These are phyloP conservation scores for Enteromius mattozi DNA, from an alignment of 2,797 vertebrate genomes.

Conservation along the genomic window DNA sequence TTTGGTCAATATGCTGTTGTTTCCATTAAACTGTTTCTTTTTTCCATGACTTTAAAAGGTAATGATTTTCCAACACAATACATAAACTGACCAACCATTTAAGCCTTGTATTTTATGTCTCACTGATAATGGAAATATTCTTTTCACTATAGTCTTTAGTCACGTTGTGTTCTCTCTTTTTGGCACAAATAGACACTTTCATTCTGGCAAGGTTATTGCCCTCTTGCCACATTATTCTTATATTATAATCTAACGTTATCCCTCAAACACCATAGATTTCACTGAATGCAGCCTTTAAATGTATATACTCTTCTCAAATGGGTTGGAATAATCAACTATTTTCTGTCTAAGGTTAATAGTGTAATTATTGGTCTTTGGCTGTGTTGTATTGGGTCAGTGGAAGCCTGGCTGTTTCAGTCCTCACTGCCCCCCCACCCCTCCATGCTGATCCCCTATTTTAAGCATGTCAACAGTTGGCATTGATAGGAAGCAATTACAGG, in stretches of 20 bases:
- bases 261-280: background rate
- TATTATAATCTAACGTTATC: constrained; percentile 6
- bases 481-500: constrained; percentile 64
- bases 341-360: constrained; percentile 28
- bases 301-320: background rate
- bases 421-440: constrained; percentile 8
- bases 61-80: constrained; percentile 49
- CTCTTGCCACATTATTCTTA: background rate
- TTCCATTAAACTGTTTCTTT: background rate
- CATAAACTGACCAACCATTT: constrained; percentile 46
- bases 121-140: background rate
- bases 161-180: background rate
- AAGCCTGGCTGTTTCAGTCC: constrained; percentile 38
- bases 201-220: background rate
- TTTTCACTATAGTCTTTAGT: background rate
- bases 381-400: constrained; percentile 51
- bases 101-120: constrained; percentile 23
- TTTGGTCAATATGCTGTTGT: constrained; percentile 15
- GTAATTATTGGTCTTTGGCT: constrained; percentile 40
- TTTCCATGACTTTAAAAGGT: constrained; percentile 40
- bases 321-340: constrained; percentile 75
- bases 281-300: constrained; percentile 13
- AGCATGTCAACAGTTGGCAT: constrained; percentile 53
- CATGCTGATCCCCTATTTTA: constrained; percentile 44
- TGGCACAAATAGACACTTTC: background rate